Evolutionary conservation across 37 sponge, comb jelly and placozoan species (phyloP).

Genomic region (Hexactinellida sp.): DNA sequence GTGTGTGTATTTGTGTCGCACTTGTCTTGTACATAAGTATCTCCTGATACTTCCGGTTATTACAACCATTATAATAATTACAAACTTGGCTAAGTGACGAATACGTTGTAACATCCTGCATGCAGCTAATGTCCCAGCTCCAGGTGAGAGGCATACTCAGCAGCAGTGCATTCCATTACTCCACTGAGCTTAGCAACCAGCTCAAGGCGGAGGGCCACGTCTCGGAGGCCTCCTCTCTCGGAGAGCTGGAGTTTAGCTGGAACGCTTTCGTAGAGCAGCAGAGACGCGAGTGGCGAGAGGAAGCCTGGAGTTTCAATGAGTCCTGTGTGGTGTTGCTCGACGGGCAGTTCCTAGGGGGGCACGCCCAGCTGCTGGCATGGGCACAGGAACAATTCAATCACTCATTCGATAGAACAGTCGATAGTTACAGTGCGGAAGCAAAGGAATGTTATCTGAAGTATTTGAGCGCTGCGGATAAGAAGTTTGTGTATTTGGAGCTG

Average conservation of each 20-base stretch:
- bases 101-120: too few species aligned
- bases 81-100: too few species aligned
- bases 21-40: too few species aligned
- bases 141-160: background rate
- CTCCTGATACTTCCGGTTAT: too few species aligned
- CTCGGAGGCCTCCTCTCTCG: background rate
- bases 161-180: background rate
- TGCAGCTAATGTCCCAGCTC: too few species aligned
- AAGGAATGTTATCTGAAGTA: background rate
- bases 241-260: background rate
- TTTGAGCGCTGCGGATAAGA: background rate
- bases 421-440: background rate
- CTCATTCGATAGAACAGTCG: background rate
- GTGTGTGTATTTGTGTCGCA: too few species aligned
- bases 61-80: too few species aligned
- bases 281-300: background rate
- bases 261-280: background rate
- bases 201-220: background rate
- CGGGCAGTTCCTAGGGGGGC: background rate
- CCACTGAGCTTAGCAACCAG: background rate
- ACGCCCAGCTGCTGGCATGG: background rate
- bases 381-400: background rate
- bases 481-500: background rate
- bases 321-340: background rate
- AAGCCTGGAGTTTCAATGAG: constrained; percentile 4